Percentiles rank a stretch among this genome's conserved stretches.
Conservation (phyloP, 1,140 invertebrate species). For the Armadillidium nasatum region DNA sequence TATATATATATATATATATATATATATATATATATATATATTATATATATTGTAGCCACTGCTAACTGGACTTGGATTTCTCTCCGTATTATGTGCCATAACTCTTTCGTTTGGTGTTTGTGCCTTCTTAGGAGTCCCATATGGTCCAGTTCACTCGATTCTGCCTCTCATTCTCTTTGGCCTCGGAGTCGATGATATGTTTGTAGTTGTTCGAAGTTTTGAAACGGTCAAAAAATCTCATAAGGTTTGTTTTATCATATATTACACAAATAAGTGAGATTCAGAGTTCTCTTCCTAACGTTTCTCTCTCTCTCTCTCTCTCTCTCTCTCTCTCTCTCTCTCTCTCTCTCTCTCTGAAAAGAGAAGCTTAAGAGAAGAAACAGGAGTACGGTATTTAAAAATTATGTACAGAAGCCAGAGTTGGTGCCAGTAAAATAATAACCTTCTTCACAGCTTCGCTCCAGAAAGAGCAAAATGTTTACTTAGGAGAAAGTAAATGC, state of each 20-base stretch:
- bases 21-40: no score
- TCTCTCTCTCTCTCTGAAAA: no score
- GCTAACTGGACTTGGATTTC: slow-evolving; percentile 61
- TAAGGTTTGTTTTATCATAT: background rate
- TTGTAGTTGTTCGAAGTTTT: slow-evolving; percentile 65
- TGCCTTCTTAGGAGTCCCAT: slow-evolving; percentile 65
- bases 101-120: slow-evolving; percentile 66
- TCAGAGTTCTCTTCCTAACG: no score
- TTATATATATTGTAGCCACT: slow-evolving; percentile 51
- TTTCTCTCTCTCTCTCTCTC: no score
- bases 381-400: no score
- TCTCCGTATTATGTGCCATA: slow-evolving; percentile 71
- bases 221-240: background rate
- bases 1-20: no score
- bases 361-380: no score
- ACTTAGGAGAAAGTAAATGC: no score
- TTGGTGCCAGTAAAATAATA: no score
- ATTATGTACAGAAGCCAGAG: no score
- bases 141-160: slow-evolving; percentile 74
- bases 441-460: no score
- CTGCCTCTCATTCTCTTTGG: slow-evolving; percentile 76
- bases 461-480: no score
- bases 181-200: slow-evolving; percentile 73
- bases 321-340: slow-evolving; percentile 13
- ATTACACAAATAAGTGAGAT: background rate